Conservation (phyloP, 2,888 invertebrate species). For the Timema podura region DNA sequence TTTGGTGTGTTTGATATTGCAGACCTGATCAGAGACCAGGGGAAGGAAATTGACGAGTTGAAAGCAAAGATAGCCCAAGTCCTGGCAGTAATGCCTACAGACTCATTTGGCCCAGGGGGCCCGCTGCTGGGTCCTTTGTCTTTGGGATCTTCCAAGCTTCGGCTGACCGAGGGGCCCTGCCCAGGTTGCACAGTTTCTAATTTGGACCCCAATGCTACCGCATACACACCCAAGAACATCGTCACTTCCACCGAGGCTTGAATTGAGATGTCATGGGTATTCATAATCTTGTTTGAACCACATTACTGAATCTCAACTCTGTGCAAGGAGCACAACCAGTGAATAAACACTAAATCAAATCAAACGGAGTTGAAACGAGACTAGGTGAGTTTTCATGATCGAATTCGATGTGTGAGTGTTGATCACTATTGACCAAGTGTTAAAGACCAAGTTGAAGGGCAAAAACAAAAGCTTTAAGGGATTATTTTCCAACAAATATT, state of each 20-base stretch:
- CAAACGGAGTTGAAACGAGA: no score
- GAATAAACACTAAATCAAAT: no score
- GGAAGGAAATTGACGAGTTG: conserved; percentile 86
- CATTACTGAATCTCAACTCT: no score
- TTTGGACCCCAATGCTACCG: conserved; percentile 87
- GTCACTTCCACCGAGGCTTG: conserved; percentile 57
- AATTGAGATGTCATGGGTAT: no score
- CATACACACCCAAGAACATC: conserved; percentile 77
- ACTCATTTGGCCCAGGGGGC: conserved; percentile 54
- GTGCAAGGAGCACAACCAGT: no score
- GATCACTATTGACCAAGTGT: no score
- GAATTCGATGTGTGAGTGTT: no score
- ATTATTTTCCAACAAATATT: no score
- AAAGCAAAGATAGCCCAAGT: conserved; percentile 90
- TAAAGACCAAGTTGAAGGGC: no score
- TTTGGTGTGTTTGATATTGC: conserved; percentile 35
- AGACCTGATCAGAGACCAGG: conserved; percentile 79
- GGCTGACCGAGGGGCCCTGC: conserved; percentile 50
- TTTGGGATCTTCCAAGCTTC: conserved; percentile 57
- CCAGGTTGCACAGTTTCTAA: conserved; percentile 48
- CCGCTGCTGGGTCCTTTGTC: conserved; percentile 45
- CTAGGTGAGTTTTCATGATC: no score
- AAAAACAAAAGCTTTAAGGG: no score
- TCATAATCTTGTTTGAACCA: no score
- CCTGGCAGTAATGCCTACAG: conserved; percentile 85